phyloP scores from a whole-genome alignment of 1,140 invertebrate species.

The Lordiphosa mommai region DNA sequence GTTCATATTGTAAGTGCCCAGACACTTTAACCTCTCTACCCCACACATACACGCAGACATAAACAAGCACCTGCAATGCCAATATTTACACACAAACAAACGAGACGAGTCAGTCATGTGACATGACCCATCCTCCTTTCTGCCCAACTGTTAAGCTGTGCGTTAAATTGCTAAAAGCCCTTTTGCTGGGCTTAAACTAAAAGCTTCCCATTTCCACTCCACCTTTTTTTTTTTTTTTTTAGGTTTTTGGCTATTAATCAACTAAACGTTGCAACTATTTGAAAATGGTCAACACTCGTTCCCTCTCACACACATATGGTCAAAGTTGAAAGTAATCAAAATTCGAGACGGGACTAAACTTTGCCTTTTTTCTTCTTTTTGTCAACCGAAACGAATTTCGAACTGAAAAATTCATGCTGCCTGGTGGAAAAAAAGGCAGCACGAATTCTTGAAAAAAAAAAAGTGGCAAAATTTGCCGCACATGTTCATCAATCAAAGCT shows the following conservation, averaged over 20 bases:
- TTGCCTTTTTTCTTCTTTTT: not conserved
- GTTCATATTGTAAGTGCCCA: constrained; percentile 10
- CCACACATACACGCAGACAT: not conserved
- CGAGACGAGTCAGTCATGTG: constrained; percentile 10
- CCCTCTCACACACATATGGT: constrained; percentile 12
- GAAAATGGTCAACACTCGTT: constrained; percentile 41
- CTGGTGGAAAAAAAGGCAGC: not conserved
- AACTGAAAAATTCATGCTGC: constrained; percentile 28
- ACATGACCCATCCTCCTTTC: not conserved
- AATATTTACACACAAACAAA: constrained; percentile 55
- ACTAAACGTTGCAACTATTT: constrained; percentile 77
- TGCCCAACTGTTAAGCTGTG: constrained; percentile 65
- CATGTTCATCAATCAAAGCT: constrained; percentile 75
- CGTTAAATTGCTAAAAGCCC: constrained; percentile 76
- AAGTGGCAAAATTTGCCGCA: constrained; percentile 38
- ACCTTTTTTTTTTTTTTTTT: not conserved
- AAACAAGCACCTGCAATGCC: constrained; percentile 51
- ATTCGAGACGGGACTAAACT: constrained; percentile 40
- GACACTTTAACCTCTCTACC: constrained; percentile 20
- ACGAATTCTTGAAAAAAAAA: constrained; percentile 3
- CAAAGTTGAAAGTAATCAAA: constrained; percentile 72
- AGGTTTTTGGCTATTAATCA: constrained; percentile 65
- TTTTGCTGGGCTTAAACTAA: constrained; percentile 62
- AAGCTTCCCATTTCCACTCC: constrained; percentile 26
- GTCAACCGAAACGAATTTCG: constrained; percentile 52